Evolutionary conservation across 2,888 invertebrate genomes (phyloP).

Genomic region (Shargacucullia verbasci): DNA sequence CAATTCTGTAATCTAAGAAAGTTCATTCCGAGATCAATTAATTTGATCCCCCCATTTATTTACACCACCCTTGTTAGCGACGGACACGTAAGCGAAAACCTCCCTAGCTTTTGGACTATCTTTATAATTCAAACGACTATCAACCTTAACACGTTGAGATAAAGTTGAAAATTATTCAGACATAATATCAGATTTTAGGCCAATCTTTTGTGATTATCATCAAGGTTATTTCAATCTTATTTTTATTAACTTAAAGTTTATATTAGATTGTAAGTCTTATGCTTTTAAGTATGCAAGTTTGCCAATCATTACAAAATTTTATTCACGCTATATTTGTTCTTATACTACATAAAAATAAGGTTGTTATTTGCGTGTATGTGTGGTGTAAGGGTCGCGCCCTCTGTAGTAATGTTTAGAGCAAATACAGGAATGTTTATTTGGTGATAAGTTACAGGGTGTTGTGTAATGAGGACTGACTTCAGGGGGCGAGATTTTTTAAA

Average conservation of each 20-base stretch:
- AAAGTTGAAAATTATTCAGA: constrained; percentile 9
- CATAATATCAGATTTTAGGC: too few species aligned
- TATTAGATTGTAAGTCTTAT: constrained; percentile 23
- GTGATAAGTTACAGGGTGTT: constrained; percentile 51
- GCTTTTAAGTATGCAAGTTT: constrained; percentile 10
- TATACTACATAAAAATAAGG: neutral
- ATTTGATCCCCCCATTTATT: constrained; percentile 32
- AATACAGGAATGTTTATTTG: constrained; percentile 50
- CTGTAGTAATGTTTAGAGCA: constrained; percentile 41
- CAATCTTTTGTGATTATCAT: constrained; percentile 6
- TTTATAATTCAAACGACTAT: neutral
- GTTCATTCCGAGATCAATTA: constrained; percentile 35
- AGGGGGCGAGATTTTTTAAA: constrained; percentile 42
- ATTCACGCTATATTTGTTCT: neutral
- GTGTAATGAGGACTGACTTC: constrained; percentile 42
- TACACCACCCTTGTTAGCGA: constrained; percentile 42
- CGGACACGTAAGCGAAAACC: constrained; percentile 41
- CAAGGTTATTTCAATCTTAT: constrained; percentile 34
- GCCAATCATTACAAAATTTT: constrained; percentile 17
- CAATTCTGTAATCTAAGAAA: too few species aligned
- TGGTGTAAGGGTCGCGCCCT: constrained; percentile 35
- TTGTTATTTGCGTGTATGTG: constrained; percentile 5
- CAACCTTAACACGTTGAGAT: accelerated
- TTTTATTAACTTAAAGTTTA: constrained; percentile 9
- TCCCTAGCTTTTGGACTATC: constrained; percentile 19